Percentiles rank a stretch among this genome's conserved stretches.
phyloP scores from a whole-genome alignment of 1,140 invertebrate genomes.

The Venustaconcha ellipsiformis region DNA sequence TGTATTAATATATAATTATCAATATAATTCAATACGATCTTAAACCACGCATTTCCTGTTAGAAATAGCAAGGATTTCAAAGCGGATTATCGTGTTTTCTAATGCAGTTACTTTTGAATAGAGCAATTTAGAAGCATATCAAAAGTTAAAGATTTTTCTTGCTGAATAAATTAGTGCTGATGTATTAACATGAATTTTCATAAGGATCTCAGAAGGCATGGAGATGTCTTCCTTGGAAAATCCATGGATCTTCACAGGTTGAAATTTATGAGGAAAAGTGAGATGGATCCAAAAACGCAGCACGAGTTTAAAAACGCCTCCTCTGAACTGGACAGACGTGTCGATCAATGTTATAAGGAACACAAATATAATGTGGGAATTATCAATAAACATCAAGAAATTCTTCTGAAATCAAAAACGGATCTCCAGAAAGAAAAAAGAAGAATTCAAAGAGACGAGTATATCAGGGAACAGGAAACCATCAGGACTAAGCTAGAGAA shows the following conservation, averaged over 20 bases:
- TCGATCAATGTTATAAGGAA: slow-evolving; percentile 31
- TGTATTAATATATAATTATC: too few relatives aligned
- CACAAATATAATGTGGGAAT: slow-evolving; percentile 22
- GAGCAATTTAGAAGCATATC: too few relatives aligned
- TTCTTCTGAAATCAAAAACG: slow-evolving; percentile 13
- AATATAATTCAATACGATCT: too few relatives aligned
- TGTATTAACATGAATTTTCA: too few relatives aligned
- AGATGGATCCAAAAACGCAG: slow-evolving; percentile 14
- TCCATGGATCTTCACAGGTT: slow-evolving; percentile 14
- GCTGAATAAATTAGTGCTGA: too few relatives aligned
- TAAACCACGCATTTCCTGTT: too few relatives aligned
- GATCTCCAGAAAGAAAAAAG: slow-evolving; percentile 13
- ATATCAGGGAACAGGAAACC: slow-evolving; percentile 13
- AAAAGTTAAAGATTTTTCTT: too few relatives aligned
- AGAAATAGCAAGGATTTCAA: too few relatives aligned
- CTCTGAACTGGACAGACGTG: slow-evolving; percentile 20
- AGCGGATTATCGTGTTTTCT: too few relatives aligned
- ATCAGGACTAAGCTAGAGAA: slow-evolving; percentile 14
- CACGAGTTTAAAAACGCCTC: slow-evolving; percentile 19
- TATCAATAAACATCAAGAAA: slow-evolving; percentile 28
- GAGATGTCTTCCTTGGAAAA: slow-evolving; percentile 2
- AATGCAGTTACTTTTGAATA: too few relatives aligned
- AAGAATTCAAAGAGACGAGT: slow-evolving; percentile 17
- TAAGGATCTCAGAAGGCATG: too few relatives aligned
- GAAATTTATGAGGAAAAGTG: slow-evolving; percentile 27